Percentiles rank a stretch among this genome's conserved stretches.
These are phyloP conservation scores for Hedya salicella DNA, from an alignment of 2,888 invertebrate species.

Conservation along the genomic window DNA sequence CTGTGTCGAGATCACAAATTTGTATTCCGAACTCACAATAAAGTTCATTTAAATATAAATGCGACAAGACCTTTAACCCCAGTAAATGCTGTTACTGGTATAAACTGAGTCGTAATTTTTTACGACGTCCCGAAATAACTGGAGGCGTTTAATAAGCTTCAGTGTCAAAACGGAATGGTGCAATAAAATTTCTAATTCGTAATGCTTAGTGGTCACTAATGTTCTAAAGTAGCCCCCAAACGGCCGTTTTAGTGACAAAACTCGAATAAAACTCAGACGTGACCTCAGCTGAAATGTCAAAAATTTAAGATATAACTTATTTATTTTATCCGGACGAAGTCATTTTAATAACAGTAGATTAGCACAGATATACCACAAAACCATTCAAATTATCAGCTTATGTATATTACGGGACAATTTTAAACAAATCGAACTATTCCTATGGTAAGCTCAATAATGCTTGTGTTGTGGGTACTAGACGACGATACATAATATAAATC, in stretches of 20 bases:
- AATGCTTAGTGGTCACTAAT: constrained; percentile 40
- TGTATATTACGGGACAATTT: too few species aligned
- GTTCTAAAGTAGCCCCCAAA: constrained; percentile 16
- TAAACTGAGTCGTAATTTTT: constrained; percentile 72
- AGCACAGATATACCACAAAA: too few species aligned
- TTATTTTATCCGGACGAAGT: not conserved
- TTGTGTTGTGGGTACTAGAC: too few species aligned
- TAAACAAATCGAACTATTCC: too few species aligned
- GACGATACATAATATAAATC: too few species aligned
- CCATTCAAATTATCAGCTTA: too few species aligned
- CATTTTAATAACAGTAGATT: too few species aligned
- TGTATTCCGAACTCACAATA: constrained; percentile 79
- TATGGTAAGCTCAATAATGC: too few species aligned
- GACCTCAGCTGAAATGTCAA: constrained; percentile 20
- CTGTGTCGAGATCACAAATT: constrained; percentile 75
- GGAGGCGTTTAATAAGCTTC: constrained; percentile 65
- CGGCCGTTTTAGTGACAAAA: constrained; percentile 17
- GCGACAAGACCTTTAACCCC: constrained; percentile 73
- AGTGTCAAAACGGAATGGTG: constrained; percentile 59
- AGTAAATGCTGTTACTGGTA: constrained; percentile 71
- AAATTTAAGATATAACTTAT: not conserved
- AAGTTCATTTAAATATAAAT: constrained; percentile 81
- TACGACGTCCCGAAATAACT: constrained; percentile 67
- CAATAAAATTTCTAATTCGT: constrained; percentile 52
- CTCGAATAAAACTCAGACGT: constrained; percentile 33